phyloP scores from a whole-genome alignment of 2,113 vertebrate genomes.

The Penelope pileata region DNA sequence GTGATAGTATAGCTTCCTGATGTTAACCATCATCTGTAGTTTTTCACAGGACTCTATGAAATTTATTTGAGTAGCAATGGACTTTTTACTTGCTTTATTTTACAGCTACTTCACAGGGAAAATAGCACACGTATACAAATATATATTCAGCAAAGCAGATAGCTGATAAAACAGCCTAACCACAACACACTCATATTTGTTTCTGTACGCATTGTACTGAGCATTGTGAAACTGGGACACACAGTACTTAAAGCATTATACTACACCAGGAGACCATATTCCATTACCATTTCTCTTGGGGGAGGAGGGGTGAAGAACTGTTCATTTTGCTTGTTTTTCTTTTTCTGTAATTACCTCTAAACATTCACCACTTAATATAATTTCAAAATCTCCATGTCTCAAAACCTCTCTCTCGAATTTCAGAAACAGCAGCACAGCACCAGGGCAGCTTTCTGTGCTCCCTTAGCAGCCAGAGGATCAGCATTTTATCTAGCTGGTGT shows the following conservation, averaged over 20 bases:
- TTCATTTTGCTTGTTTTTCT: background rate
- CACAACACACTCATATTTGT: background rate
- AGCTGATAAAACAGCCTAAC: constrained; percentile 34
- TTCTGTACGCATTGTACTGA: constrained; percentile 26
- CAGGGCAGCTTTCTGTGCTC: background rate
- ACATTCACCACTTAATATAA: background rate
- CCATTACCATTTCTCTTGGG: constrained; percentile 22
- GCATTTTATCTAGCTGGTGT: background rate
- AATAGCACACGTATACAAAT: background rate
- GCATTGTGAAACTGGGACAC: constrained; percentile 54
- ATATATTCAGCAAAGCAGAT: background rate
- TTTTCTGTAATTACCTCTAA: constrained; percentile 19
- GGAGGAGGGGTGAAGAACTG: background rate
- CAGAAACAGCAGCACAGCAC: background rate
- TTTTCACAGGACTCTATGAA: background rate
- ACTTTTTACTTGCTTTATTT: background rate
- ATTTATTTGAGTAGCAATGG: background rate
- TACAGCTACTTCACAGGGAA: background rate
- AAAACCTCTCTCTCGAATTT: background rate
- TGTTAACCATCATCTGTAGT: background rate
- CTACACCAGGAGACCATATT: constrained; percentile 24
- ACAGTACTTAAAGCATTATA: constrained; percentile 31
- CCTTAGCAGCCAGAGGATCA: background rate
- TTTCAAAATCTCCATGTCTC: background rate
- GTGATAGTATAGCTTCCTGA: background rate